Evolutionary conservation across 1,140 invertebrate species (phyloP).

Genomic region (Mactra quadrangularis): DNA sequence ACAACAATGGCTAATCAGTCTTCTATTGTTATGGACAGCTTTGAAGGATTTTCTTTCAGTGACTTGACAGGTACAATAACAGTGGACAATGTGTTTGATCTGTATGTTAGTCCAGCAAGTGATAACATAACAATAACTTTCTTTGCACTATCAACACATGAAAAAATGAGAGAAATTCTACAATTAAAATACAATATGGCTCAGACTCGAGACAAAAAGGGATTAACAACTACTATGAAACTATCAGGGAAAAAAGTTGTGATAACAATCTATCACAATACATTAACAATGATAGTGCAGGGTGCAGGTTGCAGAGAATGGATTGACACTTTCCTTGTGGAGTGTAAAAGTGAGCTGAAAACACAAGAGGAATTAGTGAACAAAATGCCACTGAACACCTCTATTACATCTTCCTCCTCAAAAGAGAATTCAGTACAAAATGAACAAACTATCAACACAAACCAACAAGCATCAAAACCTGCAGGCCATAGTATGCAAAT

Average conservation of each 20-base stretch:
- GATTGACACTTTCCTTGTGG: background rate
- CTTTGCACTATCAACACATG: constrained; percentile 4
- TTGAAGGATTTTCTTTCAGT: constrained; percentile 1
- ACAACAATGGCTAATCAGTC: constrained; percentile 25
- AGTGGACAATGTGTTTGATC: constrained; percentile 1
- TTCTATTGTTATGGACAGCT: background rate
- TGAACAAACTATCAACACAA: background rate
- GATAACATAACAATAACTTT: constrained; percentile 16
- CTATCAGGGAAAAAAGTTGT: background rate
- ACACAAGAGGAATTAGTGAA: background rate
- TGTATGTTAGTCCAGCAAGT: constrained; percentile 14
- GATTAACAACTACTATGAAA: background rate
- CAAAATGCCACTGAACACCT: background rate
- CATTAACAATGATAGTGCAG: constrained; percentile 9
- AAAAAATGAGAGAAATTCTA: constrained; percentile 1
- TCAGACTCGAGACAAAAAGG: background rate
- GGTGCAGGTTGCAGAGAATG: background rate
- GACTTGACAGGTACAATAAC: background rate
- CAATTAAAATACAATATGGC: background rate
- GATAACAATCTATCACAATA: constrained; percentile 19
- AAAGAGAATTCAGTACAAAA: background rate
- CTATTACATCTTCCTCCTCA: background rate
- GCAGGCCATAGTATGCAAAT: background rate
- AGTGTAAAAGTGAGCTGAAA: background rate
- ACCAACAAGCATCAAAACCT: background rate